Conservation (phyloP, 2,888 invertebrate genomes). For the Sphaerophoria taeniata region DNA sequence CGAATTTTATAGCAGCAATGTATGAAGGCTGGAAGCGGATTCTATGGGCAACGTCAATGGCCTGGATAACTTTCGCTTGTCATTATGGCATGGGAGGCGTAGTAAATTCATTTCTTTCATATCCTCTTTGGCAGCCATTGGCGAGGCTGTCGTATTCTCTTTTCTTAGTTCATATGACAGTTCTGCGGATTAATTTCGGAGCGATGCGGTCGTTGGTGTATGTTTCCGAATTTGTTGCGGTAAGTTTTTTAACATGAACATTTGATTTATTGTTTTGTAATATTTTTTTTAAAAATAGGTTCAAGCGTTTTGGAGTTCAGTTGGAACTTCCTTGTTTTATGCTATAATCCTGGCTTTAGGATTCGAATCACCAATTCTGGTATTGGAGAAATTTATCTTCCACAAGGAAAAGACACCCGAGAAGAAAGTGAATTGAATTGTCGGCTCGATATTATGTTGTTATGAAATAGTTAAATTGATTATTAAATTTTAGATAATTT, state of each 20-base stretch:
- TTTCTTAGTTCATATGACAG: slow-evolving; percentile 67
- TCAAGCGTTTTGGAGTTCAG: slow-evolving; percentile 60
- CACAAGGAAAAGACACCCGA: background rate
- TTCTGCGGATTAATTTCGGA: slow-evolving; percentile 54
- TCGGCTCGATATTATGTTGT: background rate
- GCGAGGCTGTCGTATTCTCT: slow-evolving; percentile 67
- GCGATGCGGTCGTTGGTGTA: slow-evolving; percentile 28
- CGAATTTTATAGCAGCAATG: background rate
- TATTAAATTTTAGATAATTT: background rate
- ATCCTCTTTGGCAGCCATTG: slow-evolving; percentile 73
- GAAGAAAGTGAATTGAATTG: background rate
- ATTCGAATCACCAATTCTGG: slow-evolving; percentile 72
- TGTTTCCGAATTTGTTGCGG: slow-evolving; percentile 50
- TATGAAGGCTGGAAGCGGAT: slow-evolving; percentile 63
- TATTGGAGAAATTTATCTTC: slow-evolving; percentile 56
- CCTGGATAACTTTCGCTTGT: slow-evolving; percentile 75
- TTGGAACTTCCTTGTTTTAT: slow-evolving; percentile 55
- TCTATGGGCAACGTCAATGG: slow-evolving; percentile 65
- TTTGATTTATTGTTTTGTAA: background rate
- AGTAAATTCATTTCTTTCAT: slow-evolving; percentile 69
- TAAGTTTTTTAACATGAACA: background rate
- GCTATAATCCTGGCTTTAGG: slow-evolving; percentile 64
- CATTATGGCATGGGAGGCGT: slow-evolving; percentile 68
- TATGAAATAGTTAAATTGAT: background rate
- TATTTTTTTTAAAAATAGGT: slow-evolving; percentile 47